Conservation (phyloP, 2,797 vertebrate species). For the Semaprochilodus insignis region DNA sequence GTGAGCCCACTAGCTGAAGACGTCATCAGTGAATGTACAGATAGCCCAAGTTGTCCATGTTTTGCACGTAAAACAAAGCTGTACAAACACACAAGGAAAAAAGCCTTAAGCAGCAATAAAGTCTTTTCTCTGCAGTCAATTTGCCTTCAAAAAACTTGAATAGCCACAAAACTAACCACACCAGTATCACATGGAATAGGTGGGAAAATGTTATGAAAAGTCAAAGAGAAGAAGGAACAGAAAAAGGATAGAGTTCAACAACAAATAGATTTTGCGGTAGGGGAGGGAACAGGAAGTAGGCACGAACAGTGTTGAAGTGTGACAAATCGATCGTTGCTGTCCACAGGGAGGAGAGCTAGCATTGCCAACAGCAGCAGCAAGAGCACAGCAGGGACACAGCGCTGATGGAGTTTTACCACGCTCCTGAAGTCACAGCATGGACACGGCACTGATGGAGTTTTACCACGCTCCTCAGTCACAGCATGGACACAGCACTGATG, state of each 20-base stretch:
- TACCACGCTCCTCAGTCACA: slow-evolving; percentile 72
- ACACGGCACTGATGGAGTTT: slow-evolving; percentile 70
- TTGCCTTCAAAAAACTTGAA: not conserved
- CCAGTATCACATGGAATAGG: slow-evolving; percentile 31
- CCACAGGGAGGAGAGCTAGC: slow-evolving; percentile 47
- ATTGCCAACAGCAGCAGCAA: slow-evolving; percentile 73
- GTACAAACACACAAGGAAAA: not conserved
- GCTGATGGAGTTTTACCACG: slow-evolving; percentile 73
- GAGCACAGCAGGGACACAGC: slow-evolving; percentile 71
- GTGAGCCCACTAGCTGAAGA: not conserved
- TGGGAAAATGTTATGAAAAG: slow-evolving; percentile 39
- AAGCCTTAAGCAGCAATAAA: not conserved
- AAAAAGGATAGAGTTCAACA: not conserved
- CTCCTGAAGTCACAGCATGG: slow-evolving; percentile 68
- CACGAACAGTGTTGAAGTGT: slow-evolving; percentile 1
- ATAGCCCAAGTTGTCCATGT: not conserved
- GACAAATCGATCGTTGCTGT: slow-evolving; percentile 14
- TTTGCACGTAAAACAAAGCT: not conserved
- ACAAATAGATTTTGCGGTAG: slow-evolving; percentile 11
- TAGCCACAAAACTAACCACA: not conserved
- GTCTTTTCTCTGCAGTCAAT: not conserved
- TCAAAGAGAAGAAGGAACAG: slow-evolving; percentile 14
- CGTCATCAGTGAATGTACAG: not conserved
- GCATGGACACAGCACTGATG: slow-evolving; percentile 51
- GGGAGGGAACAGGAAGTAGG: slow-evolving; percentile 11